Base-by-base conservation (phyloP, 2,888 invertebrate species). In the Pachycephus smyrnensis region DNA sequence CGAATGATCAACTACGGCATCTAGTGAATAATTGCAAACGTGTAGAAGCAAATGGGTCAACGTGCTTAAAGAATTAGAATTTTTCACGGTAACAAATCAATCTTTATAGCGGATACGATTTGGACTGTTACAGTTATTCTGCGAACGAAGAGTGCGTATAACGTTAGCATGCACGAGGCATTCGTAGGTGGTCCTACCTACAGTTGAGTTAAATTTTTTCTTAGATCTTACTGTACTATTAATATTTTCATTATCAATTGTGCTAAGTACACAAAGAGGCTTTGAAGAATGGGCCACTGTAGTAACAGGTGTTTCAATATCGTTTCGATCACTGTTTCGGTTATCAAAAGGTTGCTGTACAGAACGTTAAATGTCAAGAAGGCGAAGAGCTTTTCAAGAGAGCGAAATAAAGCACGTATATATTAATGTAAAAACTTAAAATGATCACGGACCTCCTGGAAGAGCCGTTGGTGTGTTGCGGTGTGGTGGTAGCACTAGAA, bases 401-500 rank as follows among this genome's bases (percentile, higher is more conserved):
- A 23, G 23, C 23, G 9, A 55, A 9, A 55, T 0, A 23, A 55
- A 23, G 55, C 55, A 23, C 55, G 23, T 6, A 9, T 23, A 2
- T 55, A 55, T 23, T 9, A 55, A 55, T 55, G 23, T 55, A 55
- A 55, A 23, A 55, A 23, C 9, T 23, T 15, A 23, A 55, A 23
- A 55, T 23, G 9, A 74, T 4, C 40, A 12, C 71, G 30, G 71
- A 33, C 71, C 71, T 33, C 3, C 32, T 33, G 31, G 33, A 71
- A 12, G 71, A 71, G 71, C 69, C 32, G 32, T 11, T 71, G 71
- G 71, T 11, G 71, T 15, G 71, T 31, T 33, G 71, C 71, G 71
- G 55, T 23, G 55, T 23, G 55, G 23, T 80, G n/a, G 85, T 80
- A 31, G 86, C 84, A 79, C 88, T 89, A 77, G 88, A 87, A 6